Evolutionary conservation across 30 jellyfish, hydroid and myxozoan species (phyloP), one percentile per base, ranked within the genome.

Genomic region (Hydractinia symbiolongicarpus): DNA sequence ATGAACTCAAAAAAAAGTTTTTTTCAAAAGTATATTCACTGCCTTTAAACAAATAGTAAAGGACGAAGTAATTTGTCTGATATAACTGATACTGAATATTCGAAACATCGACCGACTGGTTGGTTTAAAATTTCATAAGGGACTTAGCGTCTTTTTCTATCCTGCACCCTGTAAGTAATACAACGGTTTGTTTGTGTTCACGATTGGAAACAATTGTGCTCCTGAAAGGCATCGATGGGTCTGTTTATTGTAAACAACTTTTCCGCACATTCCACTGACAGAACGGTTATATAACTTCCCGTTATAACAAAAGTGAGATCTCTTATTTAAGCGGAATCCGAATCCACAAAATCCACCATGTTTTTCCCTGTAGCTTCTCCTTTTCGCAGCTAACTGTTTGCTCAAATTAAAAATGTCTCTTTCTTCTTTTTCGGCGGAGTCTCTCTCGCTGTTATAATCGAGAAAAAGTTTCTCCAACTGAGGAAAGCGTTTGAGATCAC

Each of bases 301-400:
- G 74, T 64, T 64, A 51, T 64, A 64, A 13, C 74, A 64, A 64
- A 64, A 64, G 74, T 64, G 74, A 7, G 74, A 64, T 64, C 74
- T 64, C 2, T 64, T 64, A 64, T 64, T 64, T 44, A 64, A 1
- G 4, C 40, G 19, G 52, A 64, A n/a, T n/a, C 74, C 74, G 9
- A 64, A 13, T n/a, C 40, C 40, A 64, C 74, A 64, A 51, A 13
- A 6, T 7, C 52, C 7, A 8, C 74, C 52, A 13, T 64, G 74
- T 64, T 51, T 64, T 64, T 64, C 74, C 19, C 74, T 44, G 17
- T n/a, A 64, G 9, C 40, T 51, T 13, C 74, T 64, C 17, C 74
- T 44, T 13, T 64, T 64, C 17, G 74, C 17, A n/a, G 19, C 74
- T 51, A 64, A 13, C 40, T 64, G 74, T 13, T 64, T 64, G 16